Base-by-base conservation (phyloP, 2,888 invertebrate genomes). In the Sclerodermus sp. region DNA sequence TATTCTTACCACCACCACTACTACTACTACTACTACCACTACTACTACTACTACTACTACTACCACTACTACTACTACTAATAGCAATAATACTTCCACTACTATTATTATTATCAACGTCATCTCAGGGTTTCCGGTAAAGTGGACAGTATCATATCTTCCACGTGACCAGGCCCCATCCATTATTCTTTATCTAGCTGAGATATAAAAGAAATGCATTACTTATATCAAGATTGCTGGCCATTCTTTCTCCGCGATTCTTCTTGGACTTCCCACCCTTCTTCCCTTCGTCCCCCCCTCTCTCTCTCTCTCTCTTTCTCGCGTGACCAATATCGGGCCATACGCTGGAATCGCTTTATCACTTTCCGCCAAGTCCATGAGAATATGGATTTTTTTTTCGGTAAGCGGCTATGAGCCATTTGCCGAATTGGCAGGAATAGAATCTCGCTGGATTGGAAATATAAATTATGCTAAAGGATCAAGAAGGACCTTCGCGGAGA, bases 131-230 rank as follows among this genome's bases (percentile, higher is more conserved):
- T 57, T 51, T 50, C 52, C 55, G 54, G 46, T 8, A 53, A 55
- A 61, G 57, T 62, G 58, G 60, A 65, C 67, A 67, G 68, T 67
- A 65, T 74, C 72, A 73, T 73, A 73, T 71, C 70, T 72, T 67
- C 64, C 63, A 67, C 60, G 60, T 65, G 60, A 51, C 62, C 65
- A 51, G 42, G 53, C 62, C 58, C 62, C 60, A 68, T 72, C 74
- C 73, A 75, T 76, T 76, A 76, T 71, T 75, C 76, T 76, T 76
- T 75, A 76, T 76, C 76, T 73, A 55, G 59, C 57, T 54, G 62
- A 69, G 71, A 68, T 74, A 74, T 73, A 72, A 70, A 73, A 71
- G 74, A 71, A 67, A 74, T 68, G 73, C 71, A 70, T 74, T 73
- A 74, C 73, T 74, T 74, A 73, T 73, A 71, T 74, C 73, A 70